A percentile compares a stretch with the other conserved stretches of the same genome.
Evolutionary conservation across 2,797 vertebrate genomes (phyloP).

Genomic region (Florisuga fusca): DNA sequence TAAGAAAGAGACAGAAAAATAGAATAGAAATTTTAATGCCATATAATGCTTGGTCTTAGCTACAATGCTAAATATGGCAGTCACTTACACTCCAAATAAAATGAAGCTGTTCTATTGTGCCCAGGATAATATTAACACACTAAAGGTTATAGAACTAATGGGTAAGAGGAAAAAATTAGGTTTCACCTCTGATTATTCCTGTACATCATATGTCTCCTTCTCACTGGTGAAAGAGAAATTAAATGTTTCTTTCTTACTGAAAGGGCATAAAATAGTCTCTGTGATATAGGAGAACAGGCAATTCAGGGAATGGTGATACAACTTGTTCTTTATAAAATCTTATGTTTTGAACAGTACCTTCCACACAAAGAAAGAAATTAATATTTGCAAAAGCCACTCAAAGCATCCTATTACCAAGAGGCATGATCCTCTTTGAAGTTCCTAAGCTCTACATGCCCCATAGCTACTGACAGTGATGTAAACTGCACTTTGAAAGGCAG

Average conservation of each 20-base stretch:
- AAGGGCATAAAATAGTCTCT: neutral
- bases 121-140: neutral
- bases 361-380: neutral
- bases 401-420: neutral
- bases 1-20: neutral
- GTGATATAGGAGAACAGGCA: neutral
- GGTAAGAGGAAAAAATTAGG: neutral
- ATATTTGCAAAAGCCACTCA: neutral
- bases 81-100: neutral
- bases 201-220: neutral
- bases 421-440: neutral
- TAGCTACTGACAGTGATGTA: neutral
- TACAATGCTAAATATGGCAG: neutral
- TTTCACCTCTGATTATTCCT: neutral
- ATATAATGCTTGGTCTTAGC: neutral
- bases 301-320: neutral
- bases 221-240: neutral
- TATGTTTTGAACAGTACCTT: neutral
- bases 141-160: neutral
- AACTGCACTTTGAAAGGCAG: neutral
- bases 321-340: neutral
- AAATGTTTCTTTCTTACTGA: neutral
- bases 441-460: rapidly evolving
- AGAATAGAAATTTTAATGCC: neutral
- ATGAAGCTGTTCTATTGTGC: neutral